Base-by-base conservation (phyloP, 2,797 vertebrate genomes). In the Enteromius fasciolatus region DNA sequence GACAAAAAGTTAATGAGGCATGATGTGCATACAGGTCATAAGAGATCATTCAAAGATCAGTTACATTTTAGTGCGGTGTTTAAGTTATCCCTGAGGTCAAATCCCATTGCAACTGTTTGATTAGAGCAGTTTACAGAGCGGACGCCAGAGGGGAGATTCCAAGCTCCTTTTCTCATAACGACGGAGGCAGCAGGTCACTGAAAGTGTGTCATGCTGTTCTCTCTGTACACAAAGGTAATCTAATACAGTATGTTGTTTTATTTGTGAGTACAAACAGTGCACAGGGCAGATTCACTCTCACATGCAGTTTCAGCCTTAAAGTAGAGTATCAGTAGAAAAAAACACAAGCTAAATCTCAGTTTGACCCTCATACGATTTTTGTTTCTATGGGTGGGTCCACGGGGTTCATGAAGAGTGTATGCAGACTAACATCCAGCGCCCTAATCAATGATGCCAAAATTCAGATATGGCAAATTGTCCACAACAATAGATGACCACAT, bases 151-250 rank as follows among this genome's bases (percentile, higher is more conserved):
- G 77, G 61, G 76, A 59, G 72, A 68, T 72, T 84, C 61, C 68
- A 73, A 83, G 73, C 36, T 57, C 77, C 20, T 33, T 83, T 50
- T 48, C 76, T 52, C 54, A 77, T 41, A 15, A 20, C 0, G n/a
- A 80, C 3, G 3, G 11, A 23, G 78, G 41, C 72, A 80, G 44
- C 39, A 54, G 78, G 83, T 46, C 76, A 75, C 25, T 18, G 77
- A 68, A 84, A 84, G 69, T 68, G 77, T 84, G 83, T 84, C 83
- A 84, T 61, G 12, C 44, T 72, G 28, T 84, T 66, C 69, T 59
- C 48, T 66, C 69, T 79, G 75, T 69, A 54, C 52, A 78, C 54
- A 46, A 59, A 64, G 70, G 83, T 59, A 75, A 84, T 80, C 39
- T 67, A 68, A 75, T n/a, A n/a, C n/a, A n/a, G n/a, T 44, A 78